phyloP scores from a whole-genome alignment of 2,113 vertebrate species.

The Otis tarda region DNA sequence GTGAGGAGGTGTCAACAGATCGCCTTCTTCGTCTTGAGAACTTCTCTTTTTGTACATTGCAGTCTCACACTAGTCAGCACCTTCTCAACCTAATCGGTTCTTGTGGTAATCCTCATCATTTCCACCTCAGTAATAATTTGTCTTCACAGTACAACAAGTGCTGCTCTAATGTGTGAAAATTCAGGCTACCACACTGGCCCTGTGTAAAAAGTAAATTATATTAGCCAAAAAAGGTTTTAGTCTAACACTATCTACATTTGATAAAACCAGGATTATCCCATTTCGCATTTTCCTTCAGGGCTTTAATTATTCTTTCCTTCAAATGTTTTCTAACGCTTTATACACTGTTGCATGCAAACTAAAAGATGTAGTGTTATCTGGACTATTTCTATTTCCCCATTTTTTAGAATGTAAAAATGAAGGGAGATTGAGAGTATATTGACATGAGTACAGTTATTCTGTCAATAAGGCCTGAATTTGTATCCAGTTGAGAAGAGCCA shows the following conservation, averaged over 20 bases:
- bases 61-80: neutral
- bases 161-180: neutral
- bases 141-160: neutral
- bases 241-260: neutral
- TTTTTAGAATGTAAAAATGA: neutral
- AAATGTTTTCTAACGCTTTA: neutral
- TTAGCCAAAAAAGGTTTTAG: neutral
- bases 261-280: neutral
- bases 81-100: neutral
- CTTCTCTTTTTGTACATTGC: neutral
- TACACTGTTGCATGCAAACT: neutral
- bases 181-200: neutral
- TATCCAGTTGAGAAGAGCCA: neutral
- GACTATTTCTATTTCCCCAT: neutral
- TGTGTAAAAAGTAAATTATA: neutral
- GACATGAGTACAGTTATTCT: neutral
- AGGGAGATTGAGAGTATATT: neutral
- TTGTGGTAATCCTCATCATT: neutral
- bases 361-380: neutral
- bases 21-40: neutral
- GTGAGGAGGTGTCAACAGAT: neutral
- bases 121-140: neutral
- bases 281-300: neutral
- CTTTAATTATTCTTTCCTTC: neutral
- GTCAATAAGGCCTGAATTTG: neutral